phyloP scores from a whole-genome alignment of 2,797 vertebrate species.

The Philypnodon macrostomus region DNA sequence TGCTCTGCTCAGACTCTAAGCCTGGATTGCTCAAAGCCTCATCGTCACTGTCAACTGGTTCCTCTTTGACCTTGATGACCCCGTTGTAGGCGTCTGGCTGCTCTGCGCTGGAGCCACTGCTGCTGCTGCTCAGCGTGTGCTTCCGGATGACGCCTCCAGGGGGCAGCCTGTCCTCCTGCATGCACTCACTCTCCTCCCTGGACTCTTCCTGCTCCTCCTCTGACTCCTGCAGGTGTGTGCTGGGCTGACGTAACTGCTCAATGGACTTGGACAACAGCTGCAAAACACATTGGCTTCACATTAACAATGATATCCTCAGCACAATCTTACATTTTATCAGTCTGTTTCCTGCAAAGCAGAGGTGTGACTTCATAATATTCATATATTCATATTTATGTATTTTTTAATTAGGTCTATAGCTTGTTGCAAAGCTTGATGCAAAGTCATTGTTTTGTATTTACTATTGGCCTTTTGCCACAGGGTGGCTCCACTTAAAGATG shows the following conservation, averaged over 20 bases:
- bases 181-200: constrained; percentile 64
- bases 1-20: constrained; percentile 85
- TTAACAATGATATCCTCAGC: constrained; percentile 40
- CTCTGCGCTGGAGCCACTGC: constrained; percentile 76
- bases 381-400: no score
- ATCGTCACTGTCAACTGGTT: constrained; percentile 90
- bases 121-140: constrained; percentile 81
- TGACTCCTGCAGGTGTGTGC: constrained; percentile 88
- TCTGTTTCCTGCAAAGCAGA: constrained; percentile 6
- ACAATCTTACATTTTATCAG: constrained; percentile 15
- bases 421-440: no score
- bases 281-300: constrained; percentile 57
- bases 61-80: constrained; percentile 94
- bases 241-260: constrained; percentile 95
- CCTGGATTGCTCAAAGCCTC: constrained; percentile 85
- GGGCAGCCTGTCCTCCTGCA: constrained; percentile 88
- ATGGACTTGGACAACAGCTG: constrained; percentile 98
- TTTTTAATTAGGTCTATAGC: no score
- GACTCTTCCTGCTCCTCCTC: constrained; percentile 87
- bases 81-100: constrained; percentile 76
- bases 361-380: neutral
- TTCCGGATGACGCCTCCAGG: constrained; percentile 79
- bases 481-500: constrained; percentile 46
- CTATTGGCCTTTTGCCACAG: constrained; percentile 41
- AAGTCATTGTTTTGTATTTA: no score